These are phyloP conservation scores for Andrena bicolor DNA, from an alignment of 2,888 invertebrate species.

Conservation along the genomic window DNA sequence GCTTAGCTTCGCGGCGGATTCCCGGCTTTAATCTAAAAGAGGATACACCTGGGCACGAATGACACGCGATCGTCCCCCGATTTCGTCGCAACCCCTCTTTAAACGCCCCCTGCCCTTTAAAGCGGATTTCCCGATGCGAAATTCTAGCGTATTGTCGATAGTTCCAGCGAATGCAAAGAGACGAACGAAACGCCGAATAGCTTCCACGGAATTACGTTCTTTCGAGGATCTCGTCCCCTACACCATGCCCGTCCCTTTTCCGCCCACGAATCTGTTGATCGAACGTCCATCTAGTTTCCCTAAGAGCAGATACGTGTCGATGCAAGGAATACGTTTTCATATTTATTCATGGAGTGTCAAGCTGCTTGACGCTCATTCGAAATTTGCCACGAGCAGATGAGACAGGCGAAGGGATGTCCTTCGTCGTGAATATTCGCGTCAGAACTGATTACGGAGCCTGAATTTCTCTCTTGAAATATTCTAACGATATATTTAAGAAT, in stretches of 20 bases:
- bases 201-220: not conserved
- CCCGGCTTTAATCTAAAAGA: constrained; percentile 1
- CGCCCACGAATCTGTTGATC: constrained; percentile 1
- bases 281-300: constrained; percentile 19
- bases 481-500: no score
- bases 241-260: not conserved
- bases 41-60: constrained; percentile 10
- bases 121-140: not conserved
- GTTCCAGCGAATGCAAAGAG: not conserved
- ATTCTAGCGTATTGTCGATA: not conserved
- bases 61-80: constrained; percentile 10
- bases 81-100: not conserved
- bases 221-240: not conserved
- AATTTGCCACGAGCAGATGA: constrained; percentile 5
- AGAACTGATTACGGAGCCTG: no score
- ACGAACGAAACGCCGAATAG: constrained; percentile 1
- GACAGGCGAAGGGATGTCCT: not conserved
- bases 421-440: not conserved
- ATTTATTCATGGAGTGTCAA: constrained; percentile 51
- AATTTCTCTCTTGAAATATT: no score
- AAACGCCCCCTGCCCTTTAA: not conserved
- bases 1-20: no score
- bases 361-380: constrained; percentile 11
- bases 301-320: constrained; percentile 32
- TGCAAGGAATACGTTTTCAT: constrained; percentile 36